phyloP scores from a whole-genome alignment of 2,113 vertebrate species.

The Platichthys stellatus region DNA sequence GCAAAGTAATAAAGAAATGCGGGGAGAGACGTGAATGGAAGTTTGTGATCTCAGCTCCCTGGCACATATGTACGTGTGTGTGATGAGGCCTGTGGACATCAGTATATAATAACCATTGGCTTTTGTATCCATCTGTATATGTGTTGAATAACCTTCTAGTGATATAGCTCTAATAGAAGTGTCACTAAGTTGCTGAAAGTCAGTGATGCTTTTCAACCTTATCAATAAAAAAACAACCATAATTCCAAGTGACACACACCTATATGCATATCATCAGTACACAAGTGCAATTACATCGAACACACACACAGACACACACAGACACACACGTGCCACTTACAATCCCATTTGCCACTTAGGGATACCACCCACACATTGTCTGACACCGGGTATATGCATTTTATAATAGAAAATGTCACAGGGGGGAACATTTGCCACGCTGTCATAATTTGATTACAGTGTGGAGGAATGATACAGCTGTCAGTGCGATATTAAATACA shows the following conservation, averaged over 20 bases:
- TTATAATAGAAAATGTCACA: slow-evolving; percentile 81
- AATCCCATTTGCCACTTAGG: slow-evolving; percentile 72
- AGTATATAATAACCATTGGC: too few species aligned
- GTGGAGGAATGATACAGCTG: slow-evolving; percentile 76
- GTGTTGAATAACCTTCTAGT: background rate
- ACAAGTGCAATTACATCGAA: slow-evolving; percentile 62
- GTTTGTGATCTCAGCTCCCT: too few species aligned
- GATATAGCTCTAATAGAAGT: slow-evolving; percentile 16
- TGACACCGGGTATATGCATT: slow-evolving; percentile 72
- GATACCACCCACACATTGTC: slow-evolving; percentile 67
- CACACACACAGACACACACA: slow-evolving; percentile 42
- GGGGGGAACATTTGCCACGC: slow-evolving; percentile 71
- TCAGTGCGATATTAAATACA: slow-evolving; percentile 75
- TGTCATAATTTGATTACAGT: slow-evolving; percentile 80
- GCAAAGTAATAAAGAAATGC: too few species aligned
- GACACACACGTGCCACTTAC: slow-evolving; percentile 69
- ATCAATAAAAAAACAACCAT: slow-evolving; percentile 44
- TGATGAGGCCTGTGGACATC: too few species aligned
- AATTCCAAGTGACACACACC: slow-evolving; percentile 64
- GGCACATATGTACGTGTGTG: too few species aligned
- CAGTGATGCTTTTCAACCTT: slow-evolving; percentile 10
- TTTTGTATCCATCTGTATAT: background rate
- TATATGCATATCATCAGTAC: slow-evolving; percentile 67
- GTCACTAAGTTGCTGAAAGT: slow-evolving; percentile 27
- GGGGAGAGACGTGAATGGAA: too few species aligned